phyloP scores from a whole-genome alignment of 2,113 vertebrate species.

The Scartelaos histophorus region DNA sequence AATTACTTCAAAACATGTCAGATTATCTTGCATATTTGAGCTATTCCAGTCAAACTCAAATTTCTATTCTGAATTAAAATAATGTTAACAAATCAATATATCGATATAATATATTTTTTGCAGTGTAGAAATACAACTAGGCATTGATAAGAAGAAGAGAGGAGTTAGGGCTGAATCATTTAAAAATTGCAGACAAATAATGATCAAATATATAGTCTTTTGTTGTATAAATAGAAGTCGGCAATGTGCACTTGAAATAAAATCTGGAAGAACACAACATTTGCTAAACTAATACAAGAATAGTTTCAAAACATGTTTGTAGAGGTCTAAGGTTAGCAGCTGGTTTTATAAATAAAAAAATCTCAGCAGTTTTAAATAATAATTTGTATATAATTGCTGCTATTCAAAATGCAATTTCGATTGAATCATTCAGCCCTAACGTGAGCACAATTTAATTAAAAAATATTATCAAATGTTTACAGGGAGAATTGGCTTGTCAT shows the following conservation, averaged over 20 bases:
- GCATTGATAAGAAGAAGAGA: conserved; percentile 47
- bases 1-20: background rate
- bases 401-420: background rate
- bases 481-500: conserved; percentile 8
- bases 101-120: background rate
- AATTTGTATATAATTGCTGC: background rate
- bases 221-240: background rate
- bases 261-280: no score
- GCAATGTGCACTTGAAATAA: no score
- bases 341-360: background rate
- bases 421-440: background rate
- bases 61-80: background rate
- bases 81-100: background rate
- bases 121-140: conserved; percentile 79
- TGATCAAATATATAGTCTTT: background rate
- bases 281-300: background rate
- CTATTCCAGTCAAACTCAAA: background rate
- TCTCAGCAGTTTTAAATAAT: no score
- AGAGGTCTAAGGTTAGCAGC: background rate
- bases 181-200: background rate
- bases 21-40: background rate
- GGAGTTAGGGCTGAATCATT: background rate
- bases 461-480: conserved; percentile 11
- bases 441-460: no score
- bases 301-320: background rate